phyloP scores from a whole-genome alignment of 2,888 invertebrate genomes.

The Bibio marci region DNA sequence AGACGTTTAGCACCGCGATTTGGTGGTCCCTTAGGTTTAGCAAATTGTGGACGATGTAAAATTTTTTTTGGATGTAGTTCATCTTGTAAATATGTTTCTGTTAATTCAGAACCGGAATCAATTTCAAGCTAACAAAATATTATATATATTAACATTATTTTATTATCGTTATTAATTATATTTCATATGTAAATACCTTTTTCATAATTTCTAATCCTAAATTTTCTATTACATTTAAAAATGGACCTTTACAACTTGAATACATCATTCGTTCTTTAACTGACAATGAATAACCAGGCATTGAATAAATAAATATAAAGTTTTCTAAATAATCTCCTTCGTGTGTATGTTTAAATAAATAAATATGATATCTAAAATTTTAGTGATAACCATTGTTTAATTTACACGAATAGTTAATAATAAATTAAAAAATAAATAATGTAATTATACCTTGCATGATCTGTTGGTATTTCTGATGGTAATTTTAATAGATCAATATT shows the following conservation, averaged over 20 bases:
- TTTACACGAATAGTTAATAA: neutral
- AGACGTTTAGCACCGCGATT: constrained; percentile 81
- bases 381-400: no score
- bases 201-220: constrained; percentile 66
- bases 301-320: constrained; percentile 91
- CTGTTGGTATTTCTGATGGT: constrained; percentile 62
- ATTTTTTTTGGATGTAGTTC: constrained; percentile 88
- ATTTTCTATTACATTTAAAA: constrained; percentile 65
- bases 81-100: constrained; percentile 77
- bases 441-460: constrained; percentile 25
- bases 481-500: constrained; percentile 51
- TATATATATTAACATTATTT: constrained; percentile 2
- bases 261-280: constrained; percentile 98
- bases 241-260: constrained; percentile 89
- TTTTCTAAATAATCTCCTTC: constrained; percentile 82
- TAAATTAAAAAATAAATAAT: neutral
- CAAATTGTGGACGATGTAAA: constrained; percentile 78
- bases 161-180: constrained; percentile 1
- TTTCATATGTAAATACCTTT: constrained; percentile 50
- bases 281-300: constrained; percentile 91
- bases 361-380: constrained; percentile 71
- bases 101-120: constrained; percentile 75
- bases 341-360: constrained; percentile 77
- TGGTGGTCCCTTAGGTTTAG: constrained; percentile 92
- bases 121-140: constrained; percentile 61